Evolutionary conservation across 2,113 vertebrate species (phyloP), one percentile per base, ranked within the genome.

Genomic region (Dipodomys ordii): DNA sequence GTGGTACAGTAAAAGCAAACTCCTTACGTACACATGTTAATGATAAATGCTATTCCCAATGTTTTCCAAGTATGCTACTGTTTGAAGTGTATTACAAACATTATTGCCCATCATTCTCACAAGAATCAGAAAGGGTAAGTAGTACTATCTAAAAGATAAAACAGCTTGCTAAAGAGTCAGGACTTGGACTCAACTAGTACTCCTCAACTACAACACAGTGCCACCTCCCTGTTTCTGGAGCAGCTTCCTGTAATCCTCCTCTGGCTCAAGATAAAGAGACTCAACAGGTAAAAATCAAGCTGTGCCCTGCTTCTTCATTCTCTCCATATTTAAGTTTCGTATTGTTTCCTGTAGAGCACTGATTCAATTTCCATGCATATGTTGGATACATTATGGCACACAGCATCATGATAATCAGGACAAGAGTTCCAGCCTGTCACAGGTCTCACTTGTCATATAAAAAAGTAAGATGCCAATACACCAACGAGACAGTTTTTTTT

Each of bases 41-140:
- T 35, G 23, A 71, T 28, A 57, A 57, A 67, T 72, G 49, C 49
- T 62, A 22, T 30, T 30, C 18, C 35, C 27, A 62, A n/a, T 35
- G 46, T 69, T 74, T 64, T 22, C 22, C 28, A 28, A 35, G 44
- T 46, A 77, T 30, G 76, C 9, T 76, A 88, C 67, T 78, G 10
- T 57, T 35, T 13, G 11, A 65, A 92, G 30, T 68, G 35, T 65
- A 85, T 88, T 32, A 83, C 39, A 74, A 74, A 80, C 62, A 79
- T 23, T 44, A 83, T 25, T 74, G 23, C 25, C 65, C 12, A 67
- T 7, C 73, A 78, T 84, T 65, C 49, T 88, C 53, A 85, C 20
- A 53, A 73, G 35, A 92, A 74, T 67, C 44, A 53, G 76, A 88
- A 67, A 67, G 88, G 44, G 80, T n/a, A 88, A 78, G 79, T 25